Conservation (phyloP, 2,113 vertebrate species). For the Xiphias gladius region DNA sequence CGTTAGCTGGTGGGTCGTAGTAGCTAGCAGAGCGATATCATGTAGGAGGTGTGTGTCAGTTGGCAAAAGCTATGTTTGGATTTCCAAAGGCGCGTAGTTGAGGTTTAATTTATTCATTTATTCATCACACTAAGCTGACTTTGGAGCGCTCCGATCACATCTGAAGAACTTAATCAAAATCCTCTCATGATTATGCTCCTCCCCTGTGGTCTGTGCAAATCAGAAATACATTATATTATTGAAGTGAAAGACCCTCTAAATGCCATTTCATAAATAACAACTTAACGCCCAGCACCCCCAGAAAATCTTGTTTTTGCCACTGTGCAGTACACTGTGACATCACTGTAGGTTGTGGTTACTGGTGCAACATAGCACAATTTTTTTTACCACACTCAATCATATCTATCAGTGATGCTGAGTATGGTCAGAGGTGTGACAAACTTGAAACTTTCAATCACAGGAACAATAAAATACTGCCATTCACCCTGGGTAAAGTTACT, state of each 20-base stretch:
- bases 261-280: constrained; percentile 1
- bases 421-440: no score
- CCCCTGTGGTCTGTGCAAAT: not conserved
- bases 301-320: not conserved
- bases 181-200: not conserved
- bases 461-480: no score
- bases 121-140: not conserved
- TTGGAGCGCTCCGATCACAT: no score
- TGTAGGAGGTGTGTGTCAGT: constrained; percentile 30
- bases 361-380: not conserved
- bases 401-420: no score
- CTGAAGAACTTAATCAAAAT: constrained; percentile 14
- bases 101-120: constrained; percentile 41
- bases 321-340: not conserved
- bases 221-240: not conserved
- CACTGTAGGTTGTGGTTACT: not conserved
- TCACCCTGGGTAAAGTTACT: no score
- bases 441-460: no score
- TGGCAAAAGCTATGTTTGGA: constrained; percentile 16
- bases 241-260: not conserved
- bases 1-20: constrained; percentile 8
- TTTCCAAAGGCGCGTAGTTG: constrained; percentile 2
- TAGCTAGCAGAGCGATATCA: constrained; percentile 12
- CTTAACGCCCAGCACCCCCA: no score
- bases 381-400: no score